phyloP scores from a whole-genome alignment of 1,140 invertebrate species.

The Scaptodrosophila lebanonensis region DNA sequence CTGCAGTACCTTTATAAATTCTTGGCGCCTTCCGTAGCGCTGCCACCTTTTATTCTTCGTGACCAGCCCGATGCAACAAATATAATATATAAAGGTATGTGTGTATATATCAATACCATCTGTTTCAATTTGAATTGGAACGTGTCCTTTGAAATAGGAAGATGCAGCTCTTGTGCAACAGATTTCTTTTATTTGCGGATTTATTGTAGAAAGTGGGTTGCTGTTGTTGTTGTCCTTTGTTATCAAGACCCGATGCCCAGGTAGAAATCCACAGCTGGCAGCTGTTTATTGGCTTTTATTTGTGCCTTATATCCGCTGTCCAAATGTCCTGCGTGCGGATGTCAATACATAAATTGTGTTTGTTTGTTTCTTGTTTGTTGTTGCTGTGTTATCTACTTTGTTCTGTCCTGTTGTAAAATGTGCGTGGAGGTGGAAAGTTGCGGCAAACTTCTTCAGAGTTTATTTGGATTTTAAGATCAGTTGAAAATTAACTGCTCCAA shows the following conservation, averaged over 20 bases:
- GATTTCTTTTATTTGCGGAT: conserved; percentile 1
- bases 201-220: no score
- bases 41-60: no score
- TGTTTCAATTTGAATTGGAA: conserved; percentile 13
- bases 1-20: no score
- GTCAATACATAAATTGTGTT: background rate
- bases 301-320: no score
- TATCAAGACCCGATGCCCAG: no score
- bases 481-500: no score
- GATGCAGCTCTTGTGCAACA: background rate
- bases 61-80: no score
- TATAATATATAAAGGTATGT: no score
- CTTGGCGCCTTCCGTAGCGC: no score
- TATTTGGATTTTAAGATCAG: no score
- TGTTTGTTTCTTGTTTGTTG: background rate
- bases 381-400: background rate
- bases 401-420: background rate
- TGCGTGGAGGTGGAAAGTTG: no score
- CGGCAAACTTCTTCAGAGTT: background rate
- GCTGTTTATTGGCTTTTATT: conserved; percentile 3
- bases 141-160: background rate
- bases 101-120: conserved; percentile 1
- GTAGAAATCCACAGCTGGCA: background rate
- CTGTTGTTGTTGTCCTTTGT: no score
- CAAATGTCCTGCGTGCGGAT: background rate